Percentiles rank a stretch among this genome's conserved stretches.
phyloP scores from a whole-genome alignment of 2,113 vertebrate genomes.

The Uria aalge region DNA sequence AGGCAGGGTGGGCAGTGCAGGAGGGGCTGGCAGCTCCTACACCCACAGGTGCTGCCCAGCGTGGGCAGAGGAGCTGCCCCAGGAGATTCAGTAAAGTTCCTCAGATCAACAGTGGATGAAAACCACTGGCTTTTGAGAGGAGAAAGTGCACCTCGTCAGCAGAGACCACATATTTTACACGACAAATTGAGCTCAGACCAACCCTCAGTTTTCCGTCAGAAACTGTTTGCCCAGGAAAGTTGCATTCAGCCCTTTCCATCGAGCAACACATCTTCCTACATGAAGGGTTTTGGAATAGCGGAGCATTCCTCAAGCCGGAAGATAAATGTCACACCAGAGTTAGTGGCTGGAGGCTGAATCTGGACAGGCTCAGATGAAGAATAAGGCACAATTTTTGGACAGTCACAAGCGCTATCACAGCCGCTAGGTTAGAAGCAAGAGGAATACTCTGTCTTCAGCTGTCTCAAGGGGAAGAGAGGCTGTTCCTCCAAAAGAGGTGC shows the following conservation, averaged over 20 bases:
- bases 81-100: neutral
- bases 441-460: neutral
- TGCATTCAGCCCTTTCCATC: neutral
- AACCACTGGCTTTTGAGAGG: neutral
- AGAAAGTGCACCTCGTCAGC: neutral
- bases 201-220: neutral
- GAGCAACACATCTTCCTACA: neutral
- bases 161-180: neutral
- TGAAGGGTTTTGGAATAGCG: neutral
- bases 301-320: neutral
- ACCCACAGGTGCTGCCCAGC: neutral
- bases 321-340: neutral
- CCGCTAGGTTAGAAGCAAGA: neutral
- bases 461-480: neutral
- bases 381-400: neutral
- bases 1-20: neutral
- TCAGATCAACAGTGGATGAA: neutral
- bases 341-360: neutral
- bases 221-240: neutral
- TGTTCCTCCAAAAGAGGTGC: neutral
- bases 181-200: neutral
- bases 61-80: neutral
- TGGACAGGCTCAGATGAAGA: neutral
- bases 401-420: neutral
- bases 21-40: neutral